Percentiles rank a stretch among this genome's conserved stretches.
Evolutionary conservation across 2,797 vertebrate species (phyloP).

Genomic region (Orientallactaga sibirica): DNA sequence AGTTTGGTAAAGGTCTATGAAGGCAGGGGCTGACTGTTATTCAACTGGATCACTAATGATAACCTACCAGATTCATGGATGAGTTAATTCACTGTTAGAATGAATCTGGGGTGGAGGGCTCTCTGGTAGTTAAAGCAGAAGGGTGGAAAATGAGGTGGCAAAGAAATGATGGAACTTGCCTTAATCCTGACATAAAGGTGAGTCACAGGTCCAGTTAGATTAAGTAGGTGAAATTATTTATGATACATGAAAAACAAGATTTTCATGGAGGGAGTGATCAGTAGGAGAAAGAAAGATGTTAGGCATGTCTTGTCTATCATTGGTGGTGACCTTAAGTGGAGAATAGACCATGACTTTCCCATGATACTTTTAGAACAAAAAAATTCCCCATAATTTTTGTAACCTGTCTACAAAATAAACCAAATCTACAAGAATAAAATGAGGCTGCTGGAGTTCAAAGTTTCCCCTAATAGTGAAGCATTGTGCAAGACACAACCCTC

Average conservation of each 20-base stretch:
- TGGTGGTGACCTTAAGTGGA: neutral
- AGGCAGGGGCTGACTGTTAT: neutral
- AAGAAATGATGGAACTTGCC: neutral
- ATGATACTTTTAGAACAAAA: neutral
- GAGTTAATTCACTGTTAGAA: neutral
- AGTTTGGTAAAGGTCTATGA: neutral
- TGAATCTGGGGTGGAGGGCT: neutral
- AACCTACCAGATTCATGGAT: accelerated
- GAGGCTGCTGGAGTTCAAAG: neutral
- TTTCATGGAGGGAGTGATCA: neutral
- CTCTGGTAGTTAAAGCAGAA: neutral
- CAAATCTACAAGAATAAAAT: neutral
- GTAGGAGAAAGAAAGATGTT: neutral
- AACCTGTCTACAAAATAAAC: conserved; percentile 16
- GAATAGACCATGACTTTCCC: neutral
- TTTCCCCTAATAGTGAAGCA: neutral
- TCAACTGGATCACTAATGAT: neutral
- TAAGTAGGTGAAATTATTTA: neutral
- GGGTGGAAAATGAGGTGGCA: neutral
- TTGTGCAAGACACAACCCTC: neutral
- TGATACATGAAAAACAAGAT: neutral
- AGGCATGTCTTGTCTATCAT: neutral
- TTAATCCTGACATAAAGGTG: neutral
- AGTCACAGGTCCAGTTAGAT: neutral
- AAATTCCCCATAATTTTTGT: neutral